Conservation (phyloP, 64 coral and sea anemone species). For the Acropora tenuis region DNA sequence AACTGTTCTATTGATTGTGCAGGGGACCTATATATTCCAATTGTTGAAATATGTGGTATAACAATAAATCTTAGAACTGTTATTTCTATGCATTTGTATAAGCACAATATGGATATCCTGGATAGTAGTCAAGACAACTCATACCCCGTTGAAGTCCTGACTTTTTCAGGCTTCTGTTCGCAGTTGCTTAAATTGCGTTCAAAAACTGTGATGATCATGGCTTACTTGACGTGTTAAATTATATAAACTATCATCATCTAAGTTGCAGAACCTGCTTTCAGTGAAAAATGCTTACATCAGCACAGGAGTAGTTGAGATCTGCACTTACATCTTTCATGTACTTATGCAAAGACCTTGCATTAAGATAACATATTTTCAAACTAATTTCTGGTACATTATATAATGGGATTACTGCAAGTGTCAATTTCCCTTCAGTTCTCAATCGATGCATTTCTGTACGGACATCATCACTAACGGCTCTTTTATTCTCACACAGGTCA, state of each 20-base stretch:
- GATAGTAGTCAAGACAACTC: conserved; percentile 26
- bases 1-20: conserved; percentile 24
- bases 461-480: conserved; percentile 22
- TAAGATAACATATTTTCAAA: conserved; percentile 58
- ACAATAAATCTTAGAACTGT: conserved; percentile 46
- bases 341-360: conserved; percentile 49
- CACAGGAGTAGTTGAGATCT: conserved; percentile 51
- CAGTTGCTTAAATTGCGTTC: too few relatives aligned
- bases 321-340: conserved; percentile 37
- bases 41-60: conserved; percentile 33
- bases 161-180: too few relatives aligned
- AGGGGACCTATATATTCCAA: conserved; percentile 38
- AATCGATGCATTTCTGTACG: conserved; percentile 22
- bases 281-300: conserved; percentile 46
- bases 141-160: too few relatives aligned
- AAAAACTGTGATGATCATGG: too few relatives aligned
- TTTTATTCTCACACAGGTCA: conserved; percentile 32
- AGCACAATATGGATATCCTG: conserved; percentile 46
- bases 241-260: conserved; percentile 45
- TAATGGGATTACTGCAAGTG: conserved; percentile 50
- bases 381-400: conserved; percentile 30
- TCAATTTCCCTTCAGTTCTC: conserved; percentile 35
- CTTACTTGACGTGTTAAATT: background rate
- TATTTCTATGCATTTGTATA: conserved; percentile 43
- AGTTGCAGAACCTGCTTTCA: conserved; percentile 32